These are phyloP conservation scores for Idaea biselata DNA, from an alignment of 2,888 invertebrate genomes.

Conservation along the genomic window DNA sequence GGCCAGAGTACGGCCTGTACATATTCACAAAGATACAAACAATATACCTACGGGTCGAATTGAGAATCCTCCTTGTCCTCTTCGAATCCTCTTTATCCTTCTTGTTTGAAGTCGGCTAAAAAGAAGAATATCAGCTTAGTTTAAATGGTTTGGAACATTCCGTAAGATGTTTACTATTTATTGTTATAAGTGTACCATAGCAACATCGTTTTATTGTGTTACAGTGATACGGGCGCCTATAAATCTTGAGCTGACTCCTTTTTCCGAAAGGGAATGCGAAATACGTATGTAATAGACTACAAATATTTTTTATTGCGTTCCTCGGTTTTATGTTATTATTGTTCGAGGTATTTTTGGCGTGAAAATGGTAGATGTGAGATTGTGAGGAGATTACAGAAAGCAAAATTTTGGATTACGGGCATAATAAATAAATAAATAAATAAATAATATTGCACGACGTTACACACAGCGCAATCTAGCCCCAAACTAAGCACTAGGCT, in stretches of 20 bases:
- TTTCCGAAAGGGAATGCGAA: background rate
- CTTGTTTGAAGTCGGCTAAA: too few relatives aligned
- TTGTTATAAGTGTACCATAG: background rate
- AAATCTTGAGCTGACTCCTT: background rate
- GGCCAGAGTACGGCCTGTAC: too few relatives aligned
- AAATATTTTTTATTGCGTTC: constrained; percentile 14
- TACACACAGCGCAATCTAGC: too few relatives aligned
- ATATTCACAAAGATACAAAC: too few relatives aligned
- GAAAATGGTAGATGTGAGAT: background rate
- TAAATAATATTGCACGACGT: too few relatives aligned
- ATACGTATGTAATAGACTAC: constrained; percentile 20
- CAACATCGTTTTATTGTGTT: background rate
- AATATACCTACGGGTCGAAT: too few relatives aligned
- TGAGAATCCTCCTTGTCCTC: too few relatives aligned
- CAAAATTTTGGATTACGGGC: background rate
- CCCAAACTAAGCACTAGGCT: too few relatives aligned
- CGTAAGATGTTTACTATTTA: background rate
- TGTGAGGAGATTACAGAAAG: background rate
- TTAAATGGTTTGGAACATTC: too few relatives aligned
- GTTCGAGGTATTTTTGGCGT: background rate
- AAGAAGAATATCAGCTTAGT: background rate
- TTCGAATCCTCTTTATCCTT: too few relatives aligned
- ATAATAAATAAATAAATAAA: too few relatives aligned
- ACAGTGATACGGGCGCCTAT: background rate
- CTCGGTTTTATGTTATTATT: constrained; percentile 11